Evolutionary conservation across 2,113 vertebrate species (phyloP).

Genomic region (Gobio gobio): DNA sequence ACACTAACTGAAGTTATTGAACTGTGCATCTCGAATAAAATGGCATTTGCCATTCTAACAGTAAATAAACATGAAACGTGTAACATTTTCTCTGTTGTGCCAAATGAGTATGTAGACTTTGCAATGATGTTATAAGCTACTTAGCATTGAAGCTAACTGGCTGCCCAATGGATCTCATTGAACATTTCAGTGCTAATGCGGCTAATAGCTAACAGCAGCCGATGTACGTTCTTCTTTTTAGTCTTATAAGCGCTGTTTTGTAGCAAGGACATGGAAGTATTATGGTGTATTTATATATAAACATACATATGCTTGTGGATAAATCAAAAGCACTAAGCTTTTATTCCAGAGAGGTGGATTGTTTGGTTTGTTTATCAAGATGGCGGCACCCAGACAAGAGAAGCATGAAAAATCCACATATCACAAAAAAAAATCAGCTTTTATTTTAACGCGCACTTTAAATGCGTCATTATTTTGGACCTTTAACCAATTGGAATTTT

Average conservation of each 20-base stretch:
- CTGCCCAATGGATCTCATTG: constrained; percentile 19
- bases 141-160: constrained; percentile 40
- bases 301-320: neutral
- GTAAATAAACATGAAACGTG: constrained; percentile 56
- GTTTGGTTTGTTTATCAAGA: constrained; percentile 69
- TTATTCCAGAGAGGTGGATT: constrained; percentile 36
- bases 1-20: neutral
- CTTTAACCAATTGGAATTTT: neutral
- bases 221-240: constrained; percentile 3
- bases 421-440: neutral
- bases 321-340: neutral
- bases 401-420: constrained; percentile 57
- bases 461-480: neutral
- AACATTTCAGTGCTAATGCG: constrained; percentile 27
- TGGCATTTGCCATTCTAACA: constrained; percentile 30
- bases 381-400: constrained; percentile 79
- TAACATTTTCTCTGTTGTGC: constrained; percentile 40
- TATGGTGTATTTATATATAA: constrained; percentile 2
- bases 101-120: constrained; percentile 20
- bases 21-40: constrained; percentile 22
- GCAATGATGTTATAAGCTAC: neutral
- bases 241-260: neutral
- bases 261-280: neutral
- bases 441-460: neutral
- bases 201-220: constrained; percentile 19